A percentile compares a stretch with the other conserved stretches of the same genome.
Conservation (phyloP, 2,797 vertebrate species). For the Neopelma chrysocephalum region DNA sequence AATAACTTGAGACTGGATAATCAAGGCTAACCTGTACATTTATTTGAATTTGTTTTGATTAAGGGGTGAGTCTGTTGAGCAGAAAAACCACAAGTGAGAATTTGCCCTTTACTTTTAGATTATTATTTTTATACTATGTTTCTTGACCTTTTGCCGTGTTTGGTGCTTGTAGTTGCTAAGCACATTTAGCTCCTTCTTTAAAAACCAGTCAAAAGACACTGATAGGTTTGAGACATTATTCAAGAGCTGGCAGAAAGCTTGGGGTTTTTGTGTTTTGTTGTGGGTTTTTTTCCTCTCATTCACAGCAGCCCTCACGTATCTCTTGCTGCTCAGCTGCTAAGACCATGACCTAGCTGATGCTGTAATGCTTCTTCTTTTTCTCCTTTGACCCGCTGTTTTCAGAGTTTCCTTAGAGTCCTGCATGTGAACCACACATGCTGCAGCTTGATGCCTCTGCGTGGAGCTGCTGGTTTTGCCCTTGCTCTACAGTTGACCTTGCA, state of each 20-base stretch:
- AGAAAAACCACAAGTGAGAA: slow-evolving; percentile 38
- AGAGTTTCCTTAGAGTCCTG: slow-evolving; percentile 25
- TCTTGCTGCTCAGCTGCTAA: slow-evolving; percentile 20
- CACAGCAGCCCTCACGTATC: not conserved
- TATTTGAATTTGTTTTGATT: slow-evolving; percentile 28
- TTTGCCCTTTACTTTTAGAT: slow-evolving; percentile 54
- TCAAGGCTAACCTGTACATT: not conserved
- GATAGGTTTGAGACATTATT: not conserved
- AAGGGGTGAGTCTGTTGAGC: not conserved
- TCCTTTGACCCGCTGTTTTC: slow-evolving; percentile 45
- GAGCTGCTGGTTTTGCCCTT: slow-evolving; percentile 16
- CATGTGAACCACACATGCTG: not conserved
- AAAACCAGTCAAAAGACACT: slow-evolving; percentile 1
- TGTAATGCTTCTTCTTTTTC: slow-evolving; percentile 33
- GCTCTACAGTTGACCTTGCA: slow-evolving; percentile 45
- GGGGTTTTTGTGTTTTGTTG: not conserved
- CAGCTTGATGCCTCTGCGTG: not conserved
- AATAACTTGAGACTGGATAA: not conserved
- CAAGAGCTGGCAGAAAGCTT: not conserved
- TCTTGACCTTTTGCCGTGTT: slow-evolving; percentile 58
- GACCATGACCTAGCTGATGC: slow-evolving; percentile 19
- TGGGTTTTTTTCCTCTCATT: not conserved
- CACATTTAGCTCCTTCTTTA: slow-evolving; percentile 22
- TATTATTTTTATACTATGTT: slow-evolving; percentile 56
- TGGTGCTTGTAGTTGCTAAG: slow-evolving; percentile 47